Evolutionary conservation across 2,113 vertebrate species (phyloP).

Genomic region (Diadophis punctatus): DNA sequence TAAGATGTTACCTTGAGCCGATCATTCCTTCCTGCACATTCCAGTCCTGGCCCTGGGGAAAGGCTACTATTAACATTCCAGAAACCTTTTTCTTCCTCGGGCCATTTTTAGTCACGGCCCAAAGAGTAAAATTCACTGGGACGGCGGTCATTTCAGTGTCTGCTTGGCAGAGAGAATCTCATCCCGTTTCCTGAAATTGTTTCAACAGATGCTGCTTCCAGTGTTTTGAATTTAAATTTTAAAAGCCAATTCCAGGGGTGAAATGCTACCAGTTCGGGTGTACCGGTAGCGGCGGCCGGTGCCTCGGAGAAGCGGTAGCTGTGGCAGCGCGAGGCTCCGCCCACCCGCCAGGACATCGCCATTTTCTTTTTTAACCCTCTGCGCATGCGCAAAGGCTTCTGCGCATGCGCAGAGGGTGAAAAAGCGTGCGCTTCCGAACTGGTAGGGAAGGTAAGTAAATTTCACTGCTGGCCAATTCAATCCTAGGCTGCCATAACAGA

Average conservation of each 20-base stretch:
- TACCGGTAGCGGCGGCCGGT: too few relatives aligned
- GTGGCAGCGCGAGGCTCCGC: too few relatives aligned
- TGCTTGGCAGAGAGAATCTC: constrained; percentile 44
- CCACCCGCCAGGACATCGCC: too few relatives aligned
- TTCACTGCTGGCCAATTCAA: too few relatives aligned
- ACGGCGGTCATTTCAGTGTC: constrained; percentile 18
- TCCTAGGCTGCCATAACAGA: not conserved
- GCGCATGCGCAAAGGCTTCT: too few relatives aligned
- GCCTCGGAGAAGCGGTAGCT: too few relatives aligned
- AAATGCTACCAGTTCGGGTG: too few relatives aligned
- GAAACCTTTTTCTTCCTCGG: not conserved
- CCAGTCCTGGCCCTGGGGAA: not conserved
- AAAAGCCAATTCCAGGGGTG: not conserved
- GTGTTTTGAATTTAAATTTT: not conserved
- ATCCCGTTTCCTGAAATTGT: constrained; percentile 36
- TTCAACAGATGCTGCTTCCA: constrained; percentile 36
- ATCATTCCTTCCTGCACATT: not conserved
- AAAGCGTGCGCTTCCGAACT: too few relatives aligned
- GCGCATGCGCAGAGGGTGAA: too few relatives aligned
- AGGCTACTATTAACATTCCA: not conserved
- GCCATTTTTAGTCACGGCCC: constrained; percentile 43
- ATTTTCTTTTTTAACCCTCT: too few relatives aligned
- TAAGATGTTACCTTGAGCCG: not conserved
- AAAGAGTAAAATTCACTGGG: constrained; percentile 4
- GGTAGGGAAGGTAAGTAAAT: too few relatives aligned